A percentile compares a stretch with the other conserved stretches of the same genome.
These are phyloP conservation scores for Clinocottus analis DNA, from an alignment of 2,113 vertebrate genomes.

Conservation along the genomic window DNA sequence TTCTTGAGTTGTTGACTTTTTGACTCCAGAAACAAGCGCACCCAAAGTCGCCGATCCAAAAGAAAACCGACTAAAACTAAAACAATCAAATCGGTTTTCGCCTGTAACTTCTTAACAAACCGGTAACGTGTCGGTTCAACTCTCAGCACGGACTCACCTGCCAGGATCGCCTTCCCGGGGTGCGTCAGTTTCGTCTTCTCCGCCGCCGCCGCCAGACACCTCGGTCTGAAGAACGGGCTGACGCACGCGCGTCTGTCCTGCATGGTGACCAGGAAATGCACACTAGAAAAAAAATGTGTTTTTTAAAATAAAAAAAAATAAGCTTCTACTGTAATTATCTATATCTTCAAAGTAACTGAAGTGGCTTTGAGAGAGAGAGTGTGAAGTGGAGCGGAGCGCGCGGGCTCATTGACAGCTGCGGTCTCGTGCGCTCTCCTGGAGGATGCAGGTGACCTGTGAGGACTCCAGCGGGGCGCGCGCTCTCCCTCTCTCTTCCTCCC, in stretches of 20 bases:
- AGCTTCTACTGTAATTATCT: neutral
- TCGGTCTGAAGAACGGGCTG: constrained; percentile 67
- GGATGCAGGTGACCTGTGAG: constrained; percentile 35
- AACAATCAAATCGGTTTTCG: too few species aligned
- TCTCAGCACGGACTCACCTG: constrained; percentile 81
- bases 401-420: constrained; percentile 9
- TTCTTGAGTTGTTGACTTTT: neutral
- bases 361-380: neutral
- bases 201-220: constrained; percentile 83
- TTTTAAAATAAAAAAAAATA: too few species aligned
- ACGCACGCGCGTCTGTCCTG: constrained; percentile 54
- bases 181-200: constrained; percentile 88
- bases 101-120: neutral
- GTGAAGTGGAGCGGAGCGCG: constrained; percentile 11
- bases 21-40: too few species aligned
- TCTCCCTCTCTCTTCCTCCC: neutral
- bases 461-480: constrained; percentile 13
- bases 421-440: constrained; percentile 22
- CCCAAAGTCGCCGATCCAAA: too few species aligned
- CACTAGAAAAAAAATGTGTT: neutral
- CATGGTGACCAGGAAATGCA: constrained; percentile 51
- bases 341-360: neutral
- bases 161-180: constrained; percentile 90
- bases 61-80: too few species aligned
- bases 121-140: neutral